A percentile compares a stretch with the other conserved stretches of the same genome.
Evolutionary conservation across 2,888 invertebrate genomes (phyloP).

Genomic region (Chorisops tibialis): DNA sequence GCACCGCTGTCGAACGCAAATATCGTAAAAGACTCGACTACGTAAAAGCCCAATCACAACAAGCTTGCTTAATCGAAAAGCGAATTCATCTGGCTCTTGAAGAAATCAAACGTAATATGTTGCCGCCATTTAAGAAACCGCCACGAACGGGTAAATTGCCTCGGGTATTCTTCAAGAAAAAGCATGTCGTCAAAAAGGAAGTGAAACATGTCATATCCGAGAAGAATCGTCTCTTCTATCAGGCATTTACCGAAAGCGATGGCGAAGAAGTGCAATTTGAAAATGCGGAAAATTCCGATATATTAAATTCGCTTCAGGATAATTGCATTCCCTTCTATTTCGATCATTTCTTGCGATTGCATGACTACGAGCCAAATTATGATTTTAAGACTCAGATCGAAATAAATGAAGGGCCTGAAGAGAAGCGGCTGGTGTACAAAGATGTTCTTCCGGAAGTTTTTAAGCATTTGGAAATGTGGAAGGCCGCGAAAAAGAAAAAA

Average conservation of each 20-base stretch:
- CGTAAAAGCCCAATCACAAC: conserved; percentile 40
- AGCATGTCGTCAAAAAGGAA: conserved; percentile 31
- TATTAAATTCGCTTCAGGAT: conserved; percentile 43
- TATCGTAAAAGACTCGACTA: conserved; percentile 41
- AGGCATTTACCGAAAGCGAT: conserved; percentile 44
- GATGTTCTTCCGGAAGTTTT: conserved; percentile 41
- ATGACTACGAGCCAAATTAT: conserved; percentile 49
- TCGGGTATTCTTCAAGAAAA: conserved; percentile 39
- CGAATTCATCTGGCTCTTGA: conserved; percentile 47
- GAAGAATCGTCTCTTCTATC: conserved; percentile 43
- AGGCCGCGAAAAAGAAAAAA: conserved; percentile 38
- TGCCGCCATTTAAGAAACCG: conserved; percentile 42
- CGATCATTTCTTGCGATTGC: conserved; percentile 47
- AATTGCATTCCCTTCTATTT: conserved; percentile 50
- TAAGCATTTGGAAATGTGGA: conserved; percentile 42
- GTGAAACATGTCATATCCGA: conserved; percentile 39
- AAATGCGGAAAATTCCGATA: conserved; percentile 38
- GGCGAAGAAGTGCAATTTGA: conserved; percentile 26
- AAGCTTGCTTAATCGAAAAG: conserved; percentile 45
- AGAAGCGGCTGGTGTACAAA: conserved; percentile 38
- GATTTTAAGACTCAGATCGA: conserved; percentile 49
- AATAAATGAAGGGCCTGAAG: conserved; percentile 45
- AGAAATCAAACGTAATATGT: conserved; percentile 45
- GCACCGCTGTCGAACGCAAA: conserved; percentile 37
- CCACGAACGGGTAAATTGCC: conserved; percentile 41